Evolutionary conservation across 2,113 vertebrate genomes (phyloP), one percentile per base, ranked within the genome.

Genomic region (Phodopus roborovskii): DNA sequence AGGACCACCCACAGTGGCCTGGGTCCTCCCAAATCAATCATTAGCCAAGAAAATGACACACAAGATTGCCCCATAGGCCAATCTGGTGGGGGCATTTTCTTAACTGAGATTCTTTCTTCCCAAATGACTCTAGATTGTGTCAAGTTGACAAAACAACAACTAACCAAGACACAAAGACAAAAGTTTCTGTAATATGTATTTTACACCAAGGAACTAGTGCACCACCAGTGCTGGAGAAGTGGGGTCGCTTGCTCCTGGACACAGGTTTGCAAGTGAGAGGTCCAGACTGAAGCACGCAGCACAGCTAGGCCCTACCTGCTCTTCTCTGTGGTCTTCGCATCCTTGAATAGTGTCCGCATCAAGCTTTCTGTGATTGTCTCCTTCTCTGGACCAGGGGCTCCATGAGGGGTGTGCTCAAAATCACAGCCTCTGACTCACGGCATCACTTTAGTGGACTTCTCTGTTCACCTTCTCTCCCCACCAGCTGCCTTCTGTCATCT

Each of bases 351-450:
- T 24, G 24, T 60, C 8, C 30, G 26, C 6, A 58, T 45, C 5
- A 68, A 68, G 2, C n/a, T 48, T 12, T 71, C 62, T 78, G 17
- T 71, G 62, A 30, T 39, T 75, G 60, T 53, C 71, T 68, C 19
- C 22, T 39, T 70, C 26, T 33, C 50, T 64, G 28, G 33, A 16
- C 26, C 0, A 11, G 26, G 20, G 17, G 50, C 6, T 77, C 50
- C 8, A 19, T 0, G 2, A 64, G 5, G 16, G 16, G 1, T 77
- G 9, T 62, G 24, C 3, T 26, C 45, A 26, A 60, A 45, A 26
- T 22, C 19, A 12, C 19, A 7, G 36, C 16, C 24, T 91, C 66
- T 74, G 58, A 45, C 4, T 2, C 0, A 30, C 30, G 13, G 42
- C 17, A 12, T 36, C 45, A 33, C 17, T 71, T n/a, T 15, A 17